Evolutionary conservation across 2,888 invertebrate genomes (phyloP).

Genomic region (Calliopum simillimum): DNA sequence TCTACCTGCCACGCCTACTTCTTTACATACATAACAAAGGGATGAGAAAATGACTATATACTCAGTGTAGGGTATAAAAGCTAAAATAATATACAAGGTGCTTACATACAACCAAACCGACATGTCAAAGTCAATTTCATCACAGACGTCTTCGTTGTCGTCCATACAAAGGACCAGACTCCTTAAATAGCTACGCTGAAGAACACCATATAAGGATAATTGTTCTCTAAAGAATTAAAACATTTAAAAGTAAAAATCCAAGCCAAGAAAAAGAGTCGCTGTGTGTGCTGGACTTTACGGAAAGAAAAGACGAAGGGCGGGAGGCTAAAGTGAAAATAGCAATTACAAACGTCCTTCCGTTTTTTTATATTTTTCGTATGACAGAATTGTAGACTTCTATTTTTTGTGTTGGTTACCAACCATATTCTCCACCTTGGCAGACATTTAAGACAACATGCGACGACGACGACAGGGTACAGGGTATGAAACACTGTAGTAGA

Average conservation of each 20-base stretch:
- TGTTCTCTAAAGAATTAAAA: slow-evolving; percentile 51
- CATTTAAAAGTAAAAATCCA: slow-evolving; percentile 40
- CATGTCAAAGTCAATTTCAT: slow-evolving; percentile 27
- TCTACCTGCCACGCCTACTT: too few relatives aligned
- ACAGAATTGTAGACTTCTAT: neutral
- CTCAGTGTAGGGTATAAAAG: too few relatives aligned
- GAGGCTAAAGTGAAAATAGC: slow-evolving; percentile 18
- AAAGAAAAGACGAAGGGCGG: neutral
- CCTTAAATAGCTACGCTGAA: slow-evolving; percentile 23
- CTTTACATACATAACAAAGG: too few relatives aligned
- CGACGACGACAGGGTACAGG: neutral
- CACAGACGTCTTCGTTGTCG: neutral
- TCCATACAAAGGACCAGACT: slow-evolving; percentile 26
- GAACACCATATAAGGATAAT: slow-evolving; percentile 51
- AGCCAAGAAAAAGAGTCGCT: neutral
- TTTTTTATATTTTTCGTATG: neutral
- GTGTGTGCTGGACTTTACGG: too few relatives aligned
- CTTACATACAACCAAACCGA: neutral
- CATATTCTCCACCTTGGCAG: neutral
- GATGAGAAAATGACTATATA: too few relatives aligned
- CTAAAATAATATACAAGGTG: neutral
- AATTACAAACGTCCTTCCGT: slow-evolving; percentile 33
- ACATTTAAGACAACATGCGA: neutral
- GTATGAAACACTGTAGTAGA: neutral
- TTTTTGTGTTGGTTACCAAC: neutral